Evolutionary conservation across 2,113 vertebrate genomes (phyloP).

Genomic region (Nesoenas mayeri): DNA sequence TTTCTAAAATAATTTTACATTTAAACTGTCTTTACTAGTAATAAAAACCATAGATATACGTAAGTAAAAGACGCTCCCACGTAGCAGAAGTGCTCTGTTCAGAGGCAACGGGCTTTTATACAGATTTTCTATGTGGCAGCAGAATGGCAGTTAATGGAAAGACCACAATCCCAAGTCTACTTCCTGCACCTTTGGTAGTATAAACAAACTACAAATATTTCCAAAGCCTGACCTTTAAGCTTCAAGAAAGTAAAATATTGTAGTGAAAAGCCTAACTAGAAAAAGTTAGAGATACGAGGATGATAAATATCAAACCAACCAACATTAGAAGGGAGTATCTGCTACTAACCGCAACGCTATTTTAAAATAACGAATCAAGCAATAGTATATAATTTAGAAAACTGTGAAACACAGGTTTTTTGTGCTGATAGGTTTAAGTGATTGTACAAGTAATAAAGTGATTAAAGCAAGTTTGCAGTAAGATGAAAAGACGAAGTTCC

Average conservation of each 20-base stretch:
- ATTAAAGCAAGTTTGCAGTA: not conserved
- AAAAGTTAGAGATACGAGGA: rapidly evolving
- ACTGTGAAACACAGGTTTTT: not conserved
- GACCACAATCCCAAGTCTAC: not conserved
- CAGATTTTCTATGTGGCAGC: not conserved
- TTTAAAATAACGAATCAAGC: not conserved
- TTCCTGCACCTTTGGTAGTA: not conserved
- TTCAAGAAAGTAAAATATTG: not conserved
- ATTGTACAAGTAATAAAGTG: not conserved
- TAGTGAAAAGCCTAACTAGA: not conserved
- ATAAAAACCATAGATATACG: not conserved
- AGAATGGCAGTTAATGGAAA: not conserved
- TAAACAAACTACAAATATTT: not conserved
- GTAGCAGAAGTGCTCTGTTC: not conserved
- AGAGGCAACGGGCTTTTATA: not conserved
- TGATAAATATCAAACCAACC: not conserved
- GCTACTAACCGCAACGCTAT: rapidly evolving
- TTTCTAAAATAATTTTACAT: not conserved
- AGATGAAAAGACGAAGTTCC: not conserved
- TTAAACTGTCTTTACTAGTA: not conserved
- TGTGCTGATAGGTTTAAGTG: not conserved
- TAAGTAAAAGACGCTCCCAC: not conserved
- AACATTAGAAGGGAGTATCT: not conserved
- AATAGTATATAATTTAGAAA: not conserved
- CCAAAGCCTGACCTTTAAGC: not conserved